Evolutionary conservation across 2,888 invertebrate genomes (phyloP).

Genomic region (Macropis europaea): DNA sequence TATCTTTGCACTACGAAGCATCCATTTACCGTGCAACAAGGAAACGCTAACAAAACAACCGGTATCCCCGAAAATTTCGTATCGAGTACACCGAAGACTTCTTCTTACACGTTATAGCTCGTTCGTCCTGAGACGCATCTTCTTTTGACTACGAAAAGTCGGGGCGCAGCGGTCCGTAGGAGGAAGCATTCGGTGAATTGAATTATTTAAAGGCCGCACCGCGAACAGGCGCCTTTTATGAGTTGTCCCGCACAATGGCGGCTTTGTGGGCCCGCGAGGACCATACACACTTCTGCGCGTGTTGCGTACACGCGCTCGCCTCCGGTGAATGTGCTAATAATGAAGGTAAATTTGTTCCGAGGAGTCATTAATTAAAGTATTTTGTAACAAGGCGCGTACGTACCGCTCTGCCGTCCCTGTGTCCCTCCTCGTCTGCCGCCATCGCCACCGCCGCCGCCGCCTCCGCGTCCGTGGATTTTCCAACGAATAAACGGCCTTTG

Average conservation of each 20-base stretch:
- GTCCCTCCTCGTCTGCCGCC: background rate
- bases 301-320: constrained; percentile 50
- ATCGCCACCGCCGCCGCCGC: constrained; percentile 11
- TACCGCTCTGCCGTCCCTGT: constrained; percentile 32
- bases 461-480: constrained; percentile 48
- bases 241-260: constrained; percentile 73
- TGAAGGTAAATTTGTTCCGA: constrained; percentile 77
- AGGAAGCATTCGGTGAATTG: constrained; percentile 76
- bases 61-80: too few species aligned
- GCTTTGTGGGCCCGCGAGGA: constrained; percentile 71
- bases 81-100: too few species aligned
- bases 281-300: constrained; percentile 63
- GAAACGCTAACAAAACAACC: too few species aligned
- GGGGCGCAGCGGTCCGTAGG: constrained; percentile 56
- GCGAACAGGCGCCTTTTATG: constrained; percentile 76
- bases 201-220: constrained; percentile 76
- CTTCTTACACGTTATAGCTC: constrained; percentile 25
- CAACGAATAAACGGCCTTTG: constrained; percentile 35
- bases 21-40: too few species aligned
- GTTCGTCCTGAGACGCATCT: constrained; percentile 26
- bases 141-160: constrained; percentile 49
- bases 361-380: constrained; percentile 79
- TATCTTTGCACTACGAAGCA: too few species aligned
- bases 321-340: constrained; percentile 77
- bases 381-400: constrained; percentile 71